Evolutionary conservation across 2,888 invertebrate genomes (phyloP).

Genomic region (Thelaira solivaga): DNA sequence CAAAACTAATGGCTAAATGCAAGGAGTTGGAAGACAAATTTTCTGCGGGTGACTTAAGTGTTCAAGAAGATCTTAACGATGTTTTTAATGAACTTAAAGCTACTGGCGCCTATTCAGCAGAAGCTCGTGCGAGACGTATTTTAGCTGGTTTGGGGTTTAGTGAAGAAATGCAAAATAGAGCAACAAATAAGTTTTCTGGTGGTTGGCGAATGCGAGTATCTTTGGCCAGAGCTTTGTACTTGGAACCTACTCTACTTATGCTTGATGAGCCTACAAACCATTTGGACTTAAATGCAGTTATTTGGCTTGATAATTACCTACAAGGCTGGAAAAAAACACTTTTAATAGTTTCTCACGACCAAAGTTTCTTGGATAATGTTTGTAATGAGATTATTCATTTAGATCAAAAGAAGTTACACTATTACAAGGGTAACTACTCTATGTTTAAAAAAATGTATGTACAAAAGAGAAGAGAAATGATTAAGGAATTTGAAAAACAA

Average conservation of each 20-base stretch:
- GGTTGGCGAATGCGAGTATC: conserved; percentile 99
- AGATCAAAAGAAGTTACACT: conserved; percentile 94
- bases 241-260: conserved; percentile 97
- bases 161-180: conserved; percentile 91
- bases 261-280: conserved; percentile 99
- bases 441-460: conserved; percentile 99
- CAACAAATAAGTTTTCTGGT: conserved; percentile 92
- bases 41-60: conserved; percentile 84
- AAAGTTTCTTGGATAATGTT: conserved; percentile 99
- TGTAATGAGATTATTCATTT: conserved; percentile 99
- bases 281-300: conserved; percentile 98
- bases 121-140: conserved; percentile 96
- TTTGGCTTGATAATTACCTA: conserved; percentile 99
- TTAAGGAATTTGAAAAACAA: conserved; percentile 98
- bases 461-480: conserved; percentile 95
- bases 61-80: conserved; percentile 89
- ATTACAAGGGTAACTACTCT: conserved; percentile 98
- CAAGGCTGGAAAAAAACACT: conserved; percentile 99
- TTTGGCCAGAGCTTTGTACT: conserved; percentile 94
- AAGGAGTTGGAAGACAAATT: conserved; percentile 87
- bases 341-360: conserved; percentile 99
- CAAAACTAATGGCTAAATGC: conserved; percentile 88
- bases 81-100: conserved; percentile 96
- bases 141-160: conserved; percentile 98
- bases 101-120: conserved; percentile 98